These are phyloP conservation scores for Argyrosomus regius DNA, from an alignment of 2,797 vertebrate genomes.

Conservation along the genomic window DNA sequence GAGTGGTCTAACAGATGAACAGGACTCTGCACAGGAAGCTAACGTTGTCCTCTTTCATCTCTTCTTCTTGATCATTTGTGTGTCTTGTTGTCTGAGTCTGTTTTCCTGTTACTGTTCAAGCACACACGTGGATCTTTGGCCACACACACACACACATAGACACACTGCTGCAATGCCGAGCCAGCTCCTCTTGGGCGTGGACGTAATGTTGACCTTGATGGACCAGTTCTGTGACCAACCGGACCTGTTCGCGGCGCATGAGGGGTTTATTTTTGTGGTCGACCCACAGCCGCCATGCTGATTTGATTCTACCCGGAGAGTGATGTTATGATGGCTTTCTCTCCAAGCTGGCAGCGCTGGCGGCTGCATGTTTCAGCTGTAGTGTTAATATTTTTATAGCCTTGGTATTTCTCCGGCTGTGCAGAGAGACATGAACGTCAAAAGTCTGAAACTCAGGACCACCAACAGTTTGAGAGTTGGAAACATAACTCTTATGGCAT, in stretches of 20 bases:
- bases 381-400: conserved; percentile 50
- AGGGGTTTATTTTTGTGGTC: conserved; percentile 46
- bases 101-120: conserved; percentile 35
- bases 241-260: conserved; percentile 35
- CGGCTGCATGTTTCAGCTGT: conserved; percentile 23
- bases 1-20: conserved; percentile 63
- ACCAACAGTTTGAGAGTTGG: conserved; percentile 49
- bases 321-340: conserved; percentile 35
- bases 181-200: conserved; percentile 42
- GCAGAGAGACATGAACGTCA: conserved; percentile 25
- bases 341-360: conserved; percentile 16
- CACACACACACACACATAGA: conserved; percentile 16
- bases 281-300: conserved; percentile 24
- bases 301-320: conserved; percentile 18
- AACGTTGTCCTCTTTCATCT: conserved; percentile 51
- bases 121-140: conserved; percentile 29
- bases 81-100: conserved; percentile 20
- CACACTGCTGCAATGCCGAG: conserved; percentile 19
- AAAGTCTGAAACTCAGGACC: conserved; percentile 50
- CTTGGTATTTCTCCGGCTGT: conserved; percentile 35
- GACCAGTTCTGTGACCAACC: conserved; percentile 31
- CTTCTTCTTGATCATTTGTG: conserved; percentile 22
- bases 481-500: conserved; percentile 26
- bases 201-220: conserved; percentile 55
- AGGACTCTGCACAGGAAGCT: conserved; percentile 47